Conservation (phyloP, 53 echinoderm and acorn worm genomes). For the Antedon mediterranea region DNA sequence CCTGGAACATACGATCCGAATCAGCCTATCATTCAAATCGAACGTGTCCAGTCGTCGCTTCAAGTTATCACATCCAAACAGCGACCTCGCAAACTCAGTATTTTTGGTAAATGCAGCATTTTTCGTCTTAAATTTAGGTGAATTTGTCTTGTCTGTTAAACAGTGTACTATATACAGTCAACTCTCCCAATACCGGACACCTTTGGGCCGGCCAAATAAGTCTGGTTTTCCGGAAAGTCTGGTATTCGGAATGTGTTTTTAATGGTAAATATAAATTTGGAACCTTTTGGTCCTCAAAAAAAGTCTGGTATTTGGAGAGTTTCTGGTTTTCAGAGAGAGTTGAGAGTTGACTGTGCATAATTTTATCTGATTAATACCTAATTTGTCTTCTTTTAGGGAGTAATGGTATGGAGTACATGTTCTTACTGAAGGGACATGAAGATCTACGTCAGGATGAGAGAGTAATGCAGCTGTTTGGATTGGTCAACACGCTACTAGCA, state of each 20-base stretch:
- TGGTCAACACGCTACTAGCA: slow-evolving; percentile 87
- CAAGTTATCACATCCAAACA: slow-evolving; percentile 99
- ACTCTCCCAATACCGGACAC: too few species aligned
- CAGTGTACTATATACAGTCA: too few species aligned
- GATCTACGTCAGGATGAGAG: slow-evolving; percentile 92
- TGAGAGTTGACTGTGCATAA: too few species aligned
- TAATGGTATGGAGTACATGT: slow-evolving; percentile 90
- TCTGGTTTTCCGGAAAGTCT: too few species aligned
- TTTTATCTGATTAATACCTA: background rate
- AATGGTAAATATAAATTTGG: too few species aligned
- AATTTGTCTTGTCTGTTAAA: too few species aligned
- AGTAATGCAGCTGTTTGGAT: slow-evolving; percentile 98
- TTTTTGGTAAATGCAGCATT: slow-evolving; percentile 46
- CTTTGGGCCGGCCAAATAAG: too few species aligned
- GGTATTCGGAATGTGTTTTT: too few species aligned
- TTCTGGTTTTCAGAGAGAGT: too few species aligned
- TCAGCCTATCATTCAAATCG: slow-evolving; percentile 73
- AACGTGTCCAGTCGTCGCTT: slow-evolving; percentile 73
- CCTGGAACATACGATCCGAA: slow-evolving; percentile 95
- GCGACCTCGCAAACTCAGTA: slow-evolving; percentile 91
- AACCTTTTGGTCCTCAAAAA: too few species aligned
- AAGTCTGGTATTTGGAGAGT: too few species aligned
- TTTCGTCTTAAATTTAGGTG: too few species aligned
- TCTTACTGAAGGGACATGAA: slow-evolving; percentile 90
- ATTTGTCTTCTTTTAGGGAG: slow-evolving; percentile 46